These are phyloP conservation scores for Muntiacus muntjak DNA, from an alignment of 2,113 vertebrate species.

Conservation along the genomic window DNA sequence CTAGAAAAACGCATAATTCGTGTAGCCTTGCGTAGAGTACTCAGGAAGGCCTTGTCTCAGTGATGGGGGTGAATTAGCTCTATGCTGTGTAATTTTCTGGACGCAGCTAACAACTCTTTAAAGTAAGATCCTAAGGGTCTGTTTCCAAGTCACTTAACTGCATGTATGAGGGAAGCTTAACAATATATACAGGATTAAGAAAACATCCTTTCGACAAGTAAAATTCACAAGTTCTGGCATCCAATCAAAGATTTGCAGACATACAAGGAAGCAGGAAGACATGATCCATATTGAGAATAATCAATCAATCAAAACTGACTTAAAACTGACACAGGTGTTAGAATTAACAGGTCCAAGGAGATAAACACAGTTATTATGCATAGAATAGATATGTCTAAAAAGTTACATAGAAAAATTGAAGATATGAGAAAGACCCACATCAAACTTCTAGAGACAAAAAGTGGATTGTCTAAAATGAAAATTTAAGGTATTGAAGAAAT, in stretches of 20 bases:
- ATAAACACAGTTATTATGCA: not conserved
- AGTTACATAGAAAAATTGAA: not conserved
- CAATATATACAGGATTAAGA: not conserved
- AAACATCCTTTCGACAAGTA: conserved; percentile 12
- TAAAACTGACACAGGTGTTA: not conserved
- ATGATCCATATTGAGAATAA: not conserved
- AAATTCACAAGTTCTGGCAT: conserved; percentile 3
- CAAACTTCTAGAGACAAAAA: not conserved
- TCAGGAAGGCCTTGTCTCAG: not conserved
- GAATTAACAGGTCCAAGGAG: not conserved
- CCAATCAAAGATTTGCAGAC: conserved; percentile 6
- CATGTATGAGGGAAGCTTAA: not conserved
- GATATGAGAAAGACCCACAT: not conserved
- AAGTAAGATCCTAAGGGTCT: not conserved
- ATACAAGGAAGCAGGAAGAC: not conserved
- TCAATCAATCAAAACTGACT: conserved; percentile 29
- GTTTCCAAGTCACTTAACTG: not conserved
- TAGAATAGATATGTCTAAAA: not conserved
- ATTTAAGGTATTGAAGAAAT: not conserved
- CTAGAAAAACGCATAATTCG: not conserved
- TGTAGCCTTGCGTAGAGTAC: not conserved
- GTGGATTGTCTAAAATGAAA: not conserved
- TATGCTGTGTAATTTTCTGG: not conserved
- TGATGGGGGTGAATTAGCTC: not conserved
- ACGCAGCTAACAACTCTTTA: not conserved